Base-by-base conservation (phyloP, 23 tunicate species). In the Aplidium turbinatum region DNA sequence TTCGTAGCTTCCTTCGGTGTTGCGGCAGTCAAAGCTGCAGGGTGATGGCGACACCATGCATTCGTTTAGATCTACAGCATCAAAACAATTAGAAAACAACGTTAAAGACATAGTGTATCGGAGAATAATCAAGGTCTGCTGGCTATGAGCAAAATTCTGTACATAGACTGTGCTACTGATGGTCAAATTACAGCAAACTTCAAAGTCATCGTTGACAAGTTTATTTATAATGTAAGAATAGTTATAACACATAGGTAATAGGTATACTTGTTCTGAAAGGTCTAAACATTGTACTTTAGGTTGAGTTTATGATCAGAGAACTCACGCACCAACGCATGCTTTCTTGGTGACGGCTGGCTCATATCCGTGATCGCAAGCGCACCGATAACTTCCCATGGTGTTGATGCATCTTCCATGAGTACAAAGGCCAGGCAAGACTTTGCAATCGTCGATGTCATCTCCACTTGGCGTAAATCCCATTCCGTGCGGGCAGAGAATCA, bases 391-490 rank as follows among this genome's bases (percentile, higher is more conserved):
- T 38, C 96, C 96, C 40, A 88, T 74, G 25, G 82, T 83, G 85
- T 95, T 95, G 68, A 81, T 79, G 77, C 99, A 95, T 27, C 87
- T 85, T 26, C 99, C 99, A 39, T 95, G 95, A 33, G 72, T 52
- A 81, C 99, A 95, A 33, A 90, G 87, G 16, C 95, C 90, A 1
- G 99, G 99, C 18, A 78, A 34, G 3, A 95, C 96, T 3, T 51
- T 63, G 39, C 99, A 95, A 45, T 95, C 99, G 54, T 95, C 96
- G 35, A 95, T 81, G 65, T 88, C 99, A 16, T 95, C 92, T 27
- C 99, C 99, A 31, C 39, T 78, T n/a, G 86, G 87, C 48, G 79
- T 70, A 71, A 63, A 95, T 23, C 99, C 99, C 33, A 66, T 51
- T 0, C 99, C 99, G 66, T 91, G 96, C 25, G 99, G 99, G 47